Percentiles rank a stretch among this genome's conserved stretches.
Conservation (phyloP, 2,113 vertebrate genomes). For the Tyrannus savana region DNA sequence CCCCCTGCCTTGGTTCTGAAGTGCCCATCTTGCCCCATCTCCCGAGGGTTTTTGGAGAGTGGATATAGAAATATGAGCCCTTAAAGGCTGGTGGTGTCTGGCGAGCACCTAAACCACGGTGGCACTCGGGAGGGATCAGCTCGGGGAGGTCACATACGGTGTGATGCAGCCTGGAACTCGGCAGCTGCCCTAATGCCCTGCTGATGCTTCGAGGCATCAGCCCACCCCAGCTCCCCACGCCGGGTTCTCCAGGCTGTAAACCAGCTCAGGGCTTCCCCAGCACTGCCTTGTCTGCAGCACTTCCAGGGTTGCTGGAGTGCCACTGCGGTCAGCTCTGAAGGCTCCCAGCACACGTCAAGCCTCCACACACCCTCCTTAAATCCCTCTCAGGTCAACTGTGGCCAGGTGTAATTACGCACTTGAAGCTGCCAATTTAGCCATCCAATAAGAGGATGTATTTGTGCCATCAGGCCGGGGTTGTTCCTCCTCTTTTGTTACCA, state of each 20-base stretch:
- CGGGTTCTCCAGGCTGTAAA: neutral
- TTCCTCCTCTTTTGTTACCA: neutral
- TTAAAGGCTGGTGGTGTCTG: neutral
- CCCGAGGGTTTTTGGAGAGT: neutral
- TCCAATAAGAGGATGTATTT: neutral
- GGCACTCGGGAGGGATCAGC: neutral
- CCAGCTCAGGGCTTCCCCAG: neutral
- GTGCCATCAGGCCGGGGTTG: rapidly evolving
- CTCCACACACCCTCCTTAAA: neutral
- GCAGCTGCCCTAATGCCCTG: neutral
- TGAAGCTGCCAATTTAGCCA: neutral
- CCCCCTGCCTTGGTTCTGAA: neutral
- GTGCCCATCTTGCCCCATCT: neutral
- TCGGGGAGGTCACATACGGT: neutral
- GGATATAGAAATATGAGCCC: neutral
- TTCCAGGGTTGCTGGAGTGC: neutral
- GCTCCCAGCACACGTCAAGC: neutral
- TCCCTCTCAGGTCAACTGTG: neutral
- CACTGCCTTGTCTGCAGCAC: neutral
- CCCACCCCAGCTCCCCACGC: neutral
- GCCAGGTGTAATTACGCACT: slow-evolving; percentile 3
- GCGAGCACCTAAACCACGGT: neutral
- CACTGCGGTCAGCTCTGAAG: rapidly evolving
- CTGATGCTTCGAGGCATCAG: neutral
- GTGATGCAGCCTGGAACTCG: neutral